phyloP scores from a whole-genome alignment of 2,113 vertebrate species.

The Proterorhinus semilunaris region DNA sequence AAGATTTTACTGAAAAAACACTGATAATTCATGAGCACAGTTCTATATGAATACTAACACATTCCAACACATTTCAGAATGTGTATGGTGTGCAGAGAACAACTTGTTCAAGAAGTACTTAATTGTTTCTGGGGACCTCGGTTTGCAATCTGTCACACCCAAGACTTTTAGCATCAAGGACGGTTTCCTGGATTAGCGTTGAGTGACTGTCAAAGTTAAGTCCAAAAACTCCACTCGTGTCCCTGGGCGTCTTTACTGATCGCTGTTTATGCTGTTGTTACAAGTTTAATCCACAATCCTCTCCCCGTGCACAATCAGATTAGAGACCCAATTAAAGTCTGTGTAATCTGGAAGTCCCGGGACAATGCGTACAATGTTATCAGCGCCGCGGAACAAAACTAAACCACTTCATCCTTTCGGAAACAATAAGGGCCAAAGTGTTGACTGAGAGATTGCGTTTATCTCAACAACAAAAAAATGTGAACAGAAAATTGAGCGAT shows the following conservation, averaged over 20 bases:
- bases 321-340: constrained; percentile 67
- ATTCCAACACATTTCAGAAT: no score
- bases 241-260: constrained; percentile 41
- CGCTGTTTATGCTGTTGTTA: constrained; percentile 61
- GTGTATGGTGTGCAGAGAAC: no score
- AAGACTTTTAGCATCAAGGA: constrained; percentile 38
- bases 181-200: constrained; percentile 53
- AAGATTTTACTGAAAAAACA: no score
- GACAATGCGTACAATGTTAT: constrained; percentile 53
- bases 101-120: no score
- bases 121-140: no score
- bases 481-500: neutral
- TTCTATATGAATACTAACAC: no score
- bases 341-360: constrained; percentile 49
- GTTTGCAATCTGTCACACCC: constrained; percentile 46
- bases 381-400: constrained; percentile 31
- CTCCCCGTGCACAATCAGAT: constrained; percentile 59
- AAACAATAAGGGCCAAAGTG: neutral
- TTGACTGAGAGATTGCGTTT: neutral
- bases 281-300: constrained; percentile 64
- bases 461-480: neutral
- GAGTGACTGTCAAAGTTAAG: constrained; percentile 34
- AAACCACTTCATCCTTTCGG: constrained; percentile 34
- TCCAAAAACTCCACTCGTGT: constrained; percentile 57
- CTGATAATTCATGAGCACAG: no score